A percentile compares a stretch with the other conserved stretches of the same genome.
phyloP scores from a whole-genome alignment of 2,797 vertebrate genomes.

The Megalops cyprinoides region DNA sequence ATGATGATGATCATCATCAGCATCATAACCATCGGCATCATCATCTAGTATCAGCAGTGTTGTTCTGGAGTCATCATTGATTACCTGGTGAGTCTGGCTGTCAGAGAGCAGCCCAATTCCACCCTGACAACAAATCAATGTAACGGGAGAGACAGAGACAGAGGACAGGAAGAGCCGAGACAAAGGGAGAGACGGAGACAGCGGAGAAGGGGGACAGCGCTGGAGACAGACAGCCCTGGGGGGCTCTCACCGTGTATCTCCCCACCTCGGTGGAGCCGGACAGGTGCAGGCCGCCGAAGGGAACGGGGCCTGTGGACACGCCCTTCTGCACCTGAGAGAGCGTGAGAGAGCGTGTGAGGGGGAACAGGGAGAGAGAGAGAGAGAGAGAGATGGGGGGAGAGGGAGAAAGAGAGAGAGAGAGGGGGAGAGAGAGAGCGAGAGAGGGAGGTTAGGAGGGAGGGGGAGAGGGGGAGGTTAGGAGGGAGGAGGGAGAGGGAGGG shows the following conservation, averaged over 20 bases:
- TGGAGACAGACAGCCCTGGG: no score
- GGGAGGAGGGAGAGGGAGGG: not conserved
- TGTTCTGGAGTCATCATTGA: not conserved
- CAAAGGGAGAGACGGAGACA: not conserved
- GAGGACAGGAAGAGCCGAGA: not conserved
- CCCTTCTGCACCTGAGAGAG: conserved; percentile 86
- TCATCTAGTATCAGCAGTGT: not conserved
- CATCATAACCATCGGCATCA: no score
- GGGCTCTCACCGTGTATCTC: conserved; percentile 84
- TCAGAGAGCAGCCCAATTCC: no score
- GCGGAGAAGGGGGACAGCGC: not conserved
- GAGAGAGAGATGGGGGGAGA: not conserved
- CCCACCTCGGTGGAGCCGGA: conserved; percentile 84
- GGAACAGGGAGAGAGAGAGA: not conserved
- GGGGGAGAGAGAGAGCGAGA: conserved; percentile 36
- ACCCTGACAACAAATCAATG: not conserved
- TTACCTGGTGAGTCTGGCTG: no score
- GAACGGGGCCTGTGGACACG: conserved; percentile 76
- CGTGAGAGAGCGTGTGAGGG: not conserved
- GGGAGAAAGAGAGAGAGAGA: no score
- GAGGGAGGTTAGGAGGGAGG: not conserved
- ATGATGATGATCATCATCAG: not conserved
- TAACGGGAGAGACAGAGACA: not conserved
- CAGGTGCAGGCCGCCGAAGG: conserved; percentile 81
- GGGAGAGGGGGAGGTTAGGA: not conserved